Conservation (phyloP, 2,113 vertebrate species). For the Heterocephalus glaber region DNA sequence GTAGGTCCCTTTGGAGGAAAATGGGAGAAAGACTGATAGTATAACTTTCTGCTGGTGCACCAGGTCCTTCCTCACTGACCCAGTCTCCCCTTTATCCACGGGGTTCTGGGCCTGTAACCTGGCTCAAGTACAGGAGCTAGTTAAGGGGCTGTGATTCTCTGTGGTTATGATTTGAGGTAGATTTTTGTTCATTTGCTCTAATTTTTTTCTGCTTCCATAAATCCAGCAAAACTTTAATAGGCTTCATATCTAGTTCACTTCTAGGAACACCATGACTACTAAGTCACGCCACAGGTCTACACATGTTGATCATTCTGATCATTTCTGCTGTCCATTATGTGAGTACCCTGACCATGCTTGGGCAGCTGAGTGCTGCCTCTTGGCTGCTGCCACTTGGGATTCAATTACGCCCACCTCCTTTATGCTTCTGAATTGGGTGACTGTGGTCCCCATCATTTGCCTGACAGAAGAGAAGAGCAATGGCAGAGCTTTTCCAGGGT, state of each 20-base stretch:
- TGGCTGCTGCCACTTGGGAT: background rate
- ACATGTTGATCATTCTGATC: background rate
- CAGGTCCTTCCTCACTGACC: background rate
- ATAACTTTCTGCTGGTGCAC: too few relatives aligned
- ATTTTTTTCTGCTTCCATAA: background rate
- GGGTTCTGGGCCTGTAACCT: background rate
- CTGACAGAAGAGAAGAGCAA: too few relatives aligned
- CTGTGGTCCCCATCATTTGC: too few relatives aligned
- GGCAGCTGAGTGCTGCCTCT: too few relatives aligned
- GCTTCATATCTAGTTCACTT: background rate
- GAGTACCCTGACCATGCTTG: background rate
- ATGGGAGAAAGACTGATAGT: too few relatives aligned
- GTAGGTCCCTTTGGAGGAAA: background rate
- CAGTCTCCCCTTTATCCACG: background rate
- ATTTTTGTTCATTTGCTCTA: background rate
- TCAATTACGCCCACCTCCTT: background rate
- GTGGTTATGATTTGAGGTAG: background rate
- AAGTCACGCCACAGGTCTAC: background rate
- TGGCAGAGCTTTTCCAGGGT: too few relatives aligned
- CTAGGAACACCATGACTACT: background rate
- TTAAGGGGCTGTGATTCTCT: background rate
- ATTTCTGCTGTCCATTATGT: background rate
- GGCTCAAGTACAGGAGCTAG: background rate
- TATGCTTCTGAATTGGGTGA: too few relatives aligned
- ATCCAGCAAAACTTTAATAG: background rate